phyloP scores from a whole-genome alignment of 2,113 vertebrate genomes.

The Phrynosoma blainvillii region DNA sequence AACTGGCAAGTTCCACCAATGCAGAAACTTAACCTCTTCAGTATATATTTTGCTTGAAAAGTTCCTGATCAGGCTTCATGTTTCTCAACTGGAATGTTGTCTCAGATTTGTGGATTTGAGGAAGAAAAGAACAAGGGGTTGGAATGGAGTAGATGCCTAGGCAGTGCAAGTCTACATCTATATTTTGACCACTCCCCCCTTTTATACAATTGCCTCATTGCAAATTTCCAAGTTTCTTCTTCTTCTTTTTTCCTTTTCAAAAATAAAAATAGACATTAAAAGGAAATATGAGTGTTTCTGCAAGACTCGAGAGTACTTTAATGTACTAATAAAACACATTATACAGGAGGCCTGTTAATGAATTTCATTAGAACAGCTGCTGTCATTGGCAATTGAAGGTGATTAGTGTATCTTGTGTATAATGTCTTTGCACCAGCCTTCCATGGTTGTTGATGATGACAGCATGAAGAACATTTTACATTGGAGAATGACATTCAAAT shows the following conservation, averaged over 20 bases:
- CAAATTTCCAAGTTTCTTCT: background rate
- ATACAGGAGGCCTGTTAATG: background rate
- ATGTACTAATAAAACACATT: background rate
- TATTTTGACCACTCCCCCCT: background rate
- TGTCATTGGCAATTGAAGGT: background rate
- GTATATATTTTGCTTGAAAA: slow-evolving; percentile 34
- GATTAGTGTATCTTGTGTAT: background rate
- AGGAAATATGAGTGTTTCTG: background rate
- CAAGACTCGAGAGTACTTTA: background rate
- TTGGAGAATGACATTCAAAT: background rate
- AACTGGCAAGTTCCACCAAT: slow-evolving; percentile 43
- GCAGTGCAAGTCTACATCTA: background rate
- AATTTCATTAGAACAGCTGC: slow-evolving; percentile 12
- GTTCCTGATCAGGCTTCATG: background rate
- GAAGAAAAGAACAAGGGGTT: slow-evolving; percentile 24
- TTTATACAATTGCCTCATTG: slow-evolving; percentile 7
- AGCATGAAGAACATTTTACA: background rate
- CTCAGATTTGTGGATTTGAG: background rate
- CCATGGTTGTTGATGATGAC: background rate
- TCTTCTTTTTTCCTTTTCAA: background rate
- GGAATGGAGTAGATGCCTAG: background rate
- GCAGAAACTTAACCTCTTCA: background rate
- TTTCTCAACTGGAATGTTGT: too few species aligned
- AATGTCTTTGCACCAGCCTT: background rate
- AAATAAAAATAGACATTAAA: slow-evolving; percentile 11